Evolutionary conservation across 2,113 vertebrate species (phyloP), one percentile per base, ranked within the genome.

Genomic region (Orthonyx spaldingii): DNA sequence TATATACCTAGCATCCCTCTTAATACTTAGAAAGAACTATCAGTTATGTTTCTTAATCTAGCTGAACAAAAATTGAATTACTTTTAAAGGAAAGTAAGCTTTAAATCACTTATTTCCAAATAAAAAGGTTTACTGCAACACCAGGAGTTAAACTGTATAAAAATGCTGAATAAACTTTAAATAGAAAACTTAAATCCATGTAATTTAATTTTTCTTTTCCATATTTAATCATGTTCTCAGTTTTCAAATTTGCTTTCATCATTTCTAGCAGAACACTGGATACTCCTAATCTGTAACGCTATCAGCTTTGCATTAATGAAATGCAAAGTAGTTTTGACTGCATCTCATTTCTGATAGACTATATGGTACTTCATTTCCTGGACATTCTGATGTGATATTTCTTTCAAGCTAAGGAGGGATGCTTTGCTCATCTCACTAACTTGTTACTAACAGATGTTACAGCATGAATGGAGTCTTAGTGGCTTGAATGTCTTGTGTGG

Each of bases 341-440:
- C 37, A 32, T 69, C 46, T 88, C 3, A 47, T 64, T 90, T 88
- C 39, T 77, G 47, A 27, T 37, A 52, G 56, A 20, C 27, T 56
- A 6, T 0, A 0, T n/a, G 59, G n/a, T n/a, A 30, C 24, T 94
- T 68, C 3, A 46, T 53, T 74, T 57, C 11, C 16, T 81, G 49
- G 32, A 57, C 12, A 28, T 87, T 91, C 97, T 98, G 98, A 95
- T 98, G 97, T 93, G 95, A 27, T 98, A 97, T 98, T 97, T 98
- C 98, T 98, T 98, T 94, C 95, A 96, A 90, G 97, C 93, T 92
- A 71, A 96, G 96, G 98, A 97, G 96, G 96, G 97, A 97, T 97
- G 97, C 97, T 97, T 96, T 96, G 94, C 96, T 98, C 96, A 97
- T 97, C 95, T 97, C 89, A 86, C 97, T 98, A 98, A 60, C 65